phyloP scores from a whole-genome alignment of 2,888 invertebrate genomes.

The Ditylenchus weischeri region DNA sequence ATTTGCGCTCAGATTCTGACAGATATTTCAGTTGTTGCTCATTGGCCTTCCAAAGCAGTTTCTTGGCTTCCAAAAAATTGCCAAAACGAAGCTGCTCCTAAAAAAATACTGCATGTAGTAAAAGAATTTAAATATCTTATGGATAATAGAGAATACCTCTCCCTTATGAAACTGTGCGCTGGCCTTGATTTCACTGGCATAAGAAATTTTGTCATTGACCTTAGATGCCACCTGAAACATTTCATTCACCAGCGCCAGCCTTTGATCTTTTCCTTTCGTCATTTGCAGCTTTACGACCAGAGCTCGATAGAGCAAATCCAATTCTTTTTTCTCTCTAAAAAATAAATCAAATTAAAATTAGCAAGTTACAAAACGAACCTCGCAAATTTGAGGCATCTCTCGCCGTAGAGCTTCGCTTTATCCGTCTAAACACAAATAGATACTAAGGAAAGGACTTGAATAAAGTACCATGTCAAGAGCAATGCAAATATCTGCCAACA shows the following conservation, averaged over 20 bases:
- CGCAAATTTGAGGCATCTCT: slow-evolving; percentile 18
- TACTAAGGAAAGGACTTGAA: not conserved
- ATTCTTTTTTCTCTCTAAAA: slow-evolving; percentile 20
- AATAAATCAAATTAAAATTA: not conserved
- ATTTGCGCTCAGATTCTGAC: not conserved
- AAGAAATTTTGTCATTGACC: slow-evolving; percentile 19
- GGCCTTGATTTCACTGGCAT: slow-evolving; percentile 8
- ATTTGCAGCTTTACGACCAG: slow-evolving; percentile 27
- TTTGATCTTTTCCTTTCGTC: slow-evolving; percentile 18
- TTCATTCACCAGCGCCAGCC: slow-evolving; percentile 17
- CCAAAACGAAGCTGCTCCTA: not conserved
- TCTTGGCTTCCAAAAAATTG: slow-evolving; percentile 11
- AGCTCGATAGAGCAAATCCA: slow-evolving; percentile 19
- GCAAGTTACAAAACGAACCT: slow-evolving; percentile 1
- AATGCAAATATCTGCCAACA: slow-evolving; percentile 20
- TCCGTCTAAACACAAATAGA: too few species aligned
- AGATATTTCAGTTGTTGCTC: slow-evolving; percentile 19
- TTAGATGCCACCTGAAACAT: slow-evolving; percentile 13
- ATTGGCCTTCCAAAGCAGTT: slow-evolving; percentile 14
- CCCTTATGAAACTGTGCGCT: too few species aligned
- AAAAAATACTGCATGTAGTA: too few species aligned
- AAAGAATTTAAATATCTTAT: too few species aligned
- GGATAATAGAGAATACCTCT: too few species aligned
- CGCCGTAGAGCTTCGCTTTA: not conserved
- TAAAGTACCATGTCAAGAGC: not conserved